A percentile compares a stretch with the other conserved stretches of the same genome.
Evolutionary conservation across 1,140 invertebrate species (phyloP).

Genomic region (Odontomachus brunneus): DNA sequence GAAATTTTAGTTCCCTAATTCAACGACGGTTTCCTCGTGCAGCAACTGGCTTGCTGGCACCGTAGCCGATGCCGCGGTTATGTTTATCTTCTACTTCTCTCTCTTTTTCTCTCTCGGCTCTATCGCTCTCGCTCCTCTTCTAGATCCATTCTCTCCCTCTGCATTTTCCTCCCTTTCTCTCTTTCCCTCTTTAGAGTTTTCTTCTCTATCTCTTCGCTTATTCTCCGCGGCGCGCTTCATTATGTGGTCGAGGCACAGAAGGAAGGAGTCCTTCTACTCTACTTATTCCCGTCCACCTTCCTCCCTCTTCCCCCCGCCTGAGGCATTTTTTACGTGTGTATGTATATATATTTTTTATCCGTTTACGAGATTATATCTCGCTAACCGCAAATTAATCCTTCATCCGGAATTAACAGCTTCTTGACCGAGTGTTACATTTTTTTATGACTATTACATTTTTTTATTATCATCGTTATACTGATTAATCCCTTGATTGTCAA

Average conservation of each 20-base stretch:
- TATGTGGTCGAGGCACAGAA: background rate
- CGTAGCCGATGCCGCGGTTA: slow-evolving; percentile 37
- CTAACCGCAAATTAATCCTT: background rate
- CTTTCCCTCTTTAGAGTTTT: slow-evolving; percentile 21
- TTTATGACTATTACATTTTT: too few relatives aligned
- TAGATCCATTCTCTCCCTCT: background rate
- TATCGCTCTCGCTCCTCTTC: background rate
- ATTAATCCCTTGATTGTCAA: too few relatives aligned
- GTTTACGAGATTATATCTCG: slow-evolving; percentile 1
- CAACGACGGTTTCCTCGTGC: slow-evolving; percentile 10
- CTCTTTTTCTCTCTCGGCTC: background rate
- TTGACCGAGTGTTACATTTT: too few relatives aligned
- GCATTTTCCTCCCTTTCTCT: slow-evolving; percentile 50
- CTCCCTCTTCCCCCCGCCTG: background rate
- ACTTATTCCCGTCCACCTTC: slow-evolving; percentile 3
- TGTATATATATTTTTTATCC: background rate
- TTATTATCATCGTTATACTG: too few relatives aligned
- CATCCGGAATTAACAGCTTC: background rate
- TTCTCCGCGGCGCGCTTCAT: slow-evolving; percentile 35
- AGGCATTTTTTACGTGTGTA: too few relatives aligned
- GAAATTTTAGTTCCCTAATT: slow-evolving; percentile 62
- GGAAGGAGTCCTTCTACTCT: slow-evolving; percentile 21
- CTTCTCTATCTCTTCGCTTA: background rate
- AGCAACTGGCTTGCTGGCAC: slow-evolving; percentile 35
- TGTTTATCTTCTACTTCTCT: slow-evolving; percentile 60